phyloP scores from a whole-genome alignment of 23 tunicate genomes.

The Oikopleura albicans region DNA sequence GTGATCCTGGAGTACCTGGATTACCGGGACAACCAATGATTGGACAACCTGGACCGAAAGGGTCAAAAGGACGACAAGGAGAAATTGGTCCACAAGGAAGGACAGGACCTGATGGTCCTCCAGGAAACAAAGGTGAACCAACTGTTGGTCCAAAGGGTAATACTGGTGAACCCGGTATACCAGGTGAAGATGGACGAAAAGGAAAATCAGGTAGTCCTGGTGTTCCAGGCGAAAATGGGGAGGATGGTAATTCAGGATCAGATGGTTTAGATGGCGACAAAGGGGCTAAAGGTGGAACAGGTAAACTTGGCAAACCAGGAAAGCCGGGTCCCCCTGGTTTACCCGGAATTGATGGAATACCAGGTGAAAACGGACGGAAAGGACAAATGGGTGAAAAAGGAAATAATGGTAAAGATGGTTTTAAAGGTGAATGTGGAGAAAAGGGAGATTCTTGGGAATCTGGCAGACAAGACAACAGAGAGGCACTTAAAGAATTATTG shows the following conservation, averaged over 20 bases:
- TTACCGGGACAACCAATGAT: not conserved
- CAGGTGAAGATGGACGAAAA: not conserved
- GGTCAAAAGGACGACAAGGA: not conserved
- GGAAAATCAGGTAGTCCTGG: not conserved
- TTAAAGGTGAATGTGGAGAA: slow-evolving; percentile 3
- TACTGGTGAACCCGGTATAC: not conserved
- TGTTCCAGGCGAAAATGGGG: slow-evolving; percentile 11
- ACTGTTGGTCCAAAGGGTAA: not conserved
- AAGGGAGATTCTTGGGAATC: not conserved
- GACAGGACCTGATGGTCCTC: not conserved
- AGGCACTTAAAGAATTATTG: not conserved
- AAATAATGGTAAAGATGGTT: not conserved
- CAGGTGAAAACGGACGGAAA: not conserved
- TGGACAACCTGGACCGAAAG: not conserved
- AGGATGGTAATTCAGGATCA: not conserved
- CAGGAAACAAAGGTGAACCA: not conserved
- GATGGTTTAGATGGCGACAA: not conserved
- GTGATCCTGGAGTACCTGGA: not conserved
- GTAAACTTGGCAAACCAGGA: slow-evolving; percentile 1
- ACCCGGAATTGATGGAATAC: not conserved
- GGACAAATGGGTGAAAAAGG: not conserved
- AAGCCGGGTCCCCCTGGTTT: not conserved
- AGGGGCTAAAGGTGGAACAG: not conserved
- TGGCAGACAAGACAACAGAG: not conserved
- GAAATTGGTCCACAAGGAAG: not conserved